A percentile compares a stretch with the other conserved stretches of the same genome.
Conservation (phyloP, 2,113 vertebrate genomes). For the Spermophilus dauricus region DNA sequence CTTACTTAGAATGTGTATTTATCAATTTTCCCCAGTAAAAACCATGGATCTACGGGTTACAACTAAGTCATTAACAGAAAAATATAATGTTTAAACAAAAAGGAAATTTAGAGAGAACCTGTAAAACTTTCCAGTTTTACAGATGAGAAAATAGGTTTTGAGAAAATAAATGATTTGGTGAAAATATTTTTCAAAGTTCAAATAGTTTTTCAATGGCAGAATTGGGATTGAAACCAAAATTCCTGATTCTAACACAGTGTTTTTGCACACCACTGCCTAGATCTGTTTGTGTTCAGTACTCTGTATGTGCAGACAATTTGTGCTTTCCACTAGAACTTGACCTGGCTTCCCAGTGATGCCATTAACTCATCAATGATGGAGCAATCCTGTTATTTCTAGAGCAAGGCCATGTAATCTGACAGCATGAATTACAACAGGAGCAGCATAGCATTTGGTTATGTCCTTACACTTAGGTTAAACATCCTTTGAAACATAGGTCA, state of each 20-base stretch:
- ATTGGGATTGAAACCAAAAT: background rate
- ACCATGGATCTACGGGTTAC: background rate
- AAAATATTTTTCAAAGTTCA: slow-evolving; percentile 43
- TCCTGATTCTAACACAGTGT: background rate
- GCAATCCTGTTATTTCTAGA: background rate
- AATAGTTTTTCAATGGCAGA: background rate
- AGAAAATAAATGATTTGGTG: background rate
- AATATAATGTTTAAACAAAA: background rate
- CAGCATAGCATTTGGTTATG: background rate
- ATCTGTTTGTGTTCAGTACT: background rate
- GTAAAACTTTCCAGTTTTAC: background rate
- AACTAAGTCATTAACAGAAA: slow-evolving; percentile 23
- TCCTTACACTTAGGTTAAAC: background rate
- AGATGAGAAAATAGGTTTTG: slow-evolving; percentile 10
- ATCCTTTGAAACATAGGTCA: slow-evolving; percentile 10
- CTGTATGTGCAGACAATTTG: background rate
- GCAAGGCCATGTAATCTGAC: background rate
- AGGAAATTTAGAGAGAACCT: slow-evolving; percentile 19
- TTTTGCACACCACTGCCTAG: background rate
- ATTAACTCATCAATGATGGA: background rate
- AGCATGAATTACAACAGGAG: background rate
- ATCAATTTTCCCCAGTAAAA: slow-evolving; percentile 26
- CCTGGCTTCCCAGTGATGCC: background rate
- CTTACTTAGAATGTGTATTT: slow-evolving; percentile 9
- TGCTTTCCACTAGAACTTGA: background rate